Evolutionary conservation across 2,797 vertebrate species (phyloP).

Genomic region (Gallinago solitaria): DNA sequence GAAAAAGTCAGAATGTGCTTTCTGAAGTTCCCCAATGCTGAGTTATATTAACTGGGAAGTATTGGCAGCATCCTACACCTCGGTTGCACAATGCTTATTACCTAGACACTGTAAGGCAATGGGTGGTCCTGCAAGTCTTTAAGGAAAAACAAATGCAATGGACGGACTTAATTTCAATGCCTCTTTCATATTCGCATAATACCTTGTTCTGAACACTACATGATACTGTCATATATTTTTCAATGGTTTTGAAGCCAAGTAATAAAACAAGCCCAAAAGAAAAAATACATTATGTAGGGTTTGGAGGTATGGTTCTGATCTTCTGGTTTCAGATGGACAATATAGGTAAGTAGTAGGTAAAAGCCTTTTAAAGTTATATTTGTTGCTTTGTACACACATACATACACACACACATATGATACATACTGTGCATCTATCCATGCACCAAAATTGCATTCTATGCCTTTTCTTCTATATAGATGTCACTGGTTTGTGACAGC

Average conservation of each 20-base stretch:
- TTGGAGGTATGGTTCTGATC: neutral
- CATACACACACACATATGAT: neutral
- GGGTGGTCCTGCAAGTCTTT: slow-evolving; percentile 13
- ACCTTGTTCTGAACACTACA: neutral
- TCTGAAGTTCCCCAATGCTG: neutral
- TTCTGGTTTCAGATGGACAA: slow-evolving; percentile 12
- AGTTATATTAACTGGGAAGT: neutral
- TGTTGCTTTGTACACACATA: neutral
- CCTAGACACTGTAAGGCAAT: slow-evolving; percentile 21
- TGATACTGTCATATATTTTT: neutral
- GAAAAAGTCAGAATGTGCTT: slow-evolving; percentile 40
- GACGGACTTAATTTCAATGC: neutral
- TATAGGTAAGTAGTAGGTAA: neutral
- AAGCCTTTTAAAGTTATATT: neutral
- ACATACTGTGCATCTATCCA: neutral
- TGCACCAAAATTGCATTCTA: neutral
- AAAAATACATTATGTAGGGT: neutral
- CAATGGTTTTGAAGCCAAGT: neutral
- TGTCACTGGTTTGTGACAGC: neutral
- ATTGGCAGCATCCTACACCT: slow-evolving; percentile 35
- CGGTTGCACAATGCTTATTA: slow-evolving; percentile 72
- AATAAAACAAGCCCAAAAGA: neutral
- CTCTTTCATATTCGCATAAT: neutral
- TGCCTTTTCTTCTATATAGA: neutral
- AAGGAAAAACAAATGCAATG: neutral